Conservation (phyloP, 2,113 vertebrate genomes). For the Podiceps cristatus region DNA sequence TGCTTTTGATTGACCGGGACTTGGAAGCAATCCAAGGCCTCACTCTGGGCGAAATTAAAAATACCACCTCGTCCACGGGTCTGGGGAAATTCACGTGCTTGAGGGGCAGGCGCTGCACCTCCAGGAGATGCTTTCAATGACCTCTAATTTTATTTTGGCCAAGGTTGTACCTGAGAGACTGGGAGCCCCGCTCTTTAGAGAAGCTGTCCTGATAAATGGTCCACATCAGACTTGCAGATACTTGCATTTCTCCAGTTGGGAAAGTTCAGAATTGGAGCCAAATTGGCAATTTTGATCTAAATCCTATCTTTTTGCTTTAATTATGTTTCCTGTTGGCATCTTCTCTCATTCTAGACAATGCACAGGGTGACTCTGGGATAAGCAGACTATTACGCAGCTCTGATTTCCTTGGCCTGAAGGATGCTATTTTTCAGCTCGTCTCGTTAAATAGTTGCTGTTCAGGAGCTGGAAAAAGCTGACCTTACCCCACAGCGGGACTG, state of each 20-base stretch:
- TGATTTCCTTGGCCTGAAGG: not conserved
- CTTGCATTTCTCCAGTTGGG: not conserved
- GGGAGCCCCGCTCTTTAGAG: no score
- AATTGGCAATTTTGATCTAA: not conserved
- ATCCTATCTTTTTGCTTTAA: not conserved
- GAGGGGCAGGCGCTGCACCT: not conserved
- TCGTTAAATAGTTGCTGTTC: not conserved
- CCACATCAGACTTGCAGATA: not conserved
- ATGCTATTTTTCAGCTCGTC: not conserved
- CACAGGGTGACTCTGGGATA: not conserved
- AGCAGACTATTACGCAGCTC: not conserved
- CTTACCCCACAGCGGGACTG: accelerated
- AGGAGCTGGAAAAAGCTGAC: not conserved
- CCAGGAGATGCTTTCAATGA: not conserved
- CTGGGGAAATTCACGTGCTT: not conserved
- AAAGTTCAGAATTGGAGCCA: not conserved
- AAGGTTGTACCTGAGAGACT: not conserved
- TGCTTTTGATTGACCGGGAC: not conserved
- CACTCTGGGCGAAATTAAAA: not conserved
- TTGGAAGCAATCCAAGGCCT: constrained; percentile 4
- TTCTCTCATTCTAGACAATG: not conserved
- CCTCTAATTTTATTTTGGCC: not conserved
- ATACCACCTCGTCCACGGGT: not conserved
- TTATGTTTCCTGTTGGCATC: not conserved
- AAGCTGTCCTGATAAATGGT: not conserved